Conservation (phyloP, 2,113 vertebrate genomes). For the Spea bombifrons region DNA sequence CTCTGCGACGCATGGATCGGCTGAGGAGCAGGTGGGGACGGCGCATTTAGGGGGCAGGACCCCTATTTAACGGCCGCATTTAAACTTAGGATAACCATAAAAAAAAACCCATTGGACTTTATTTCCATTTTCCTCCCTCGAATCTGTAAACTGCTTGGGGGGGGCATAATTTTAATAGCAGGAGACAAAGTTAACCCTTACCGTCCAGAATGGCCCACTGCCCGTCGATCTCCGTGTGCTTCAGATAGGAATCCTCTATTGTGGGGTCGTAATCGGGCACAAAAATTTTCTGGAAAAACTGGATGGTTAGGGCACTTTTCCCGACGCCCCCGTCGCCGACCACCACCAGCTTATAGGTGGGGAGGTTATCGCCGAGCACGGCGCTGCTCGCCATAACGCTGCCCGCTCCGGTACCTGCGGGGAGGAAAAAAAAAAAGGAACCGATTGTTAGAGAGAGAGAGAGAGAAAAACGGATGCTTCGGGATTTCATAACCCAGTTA, state of each 20-base stretch:
- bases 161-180: too few species aligned
- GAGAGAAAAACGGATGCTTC: too few species aligned
- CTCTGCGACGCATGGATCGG: too few species aligned
- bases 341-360: constrained; percentile 96
- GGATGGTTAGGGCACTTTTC: constrained; percentile 97
- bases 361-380: constrained; percentile 94
- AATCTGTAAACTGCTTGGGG: too few species aligned
- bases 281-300: constrained; percentile 99
- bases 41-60: too few species aligned
- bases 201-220: constrained; percentile 98
- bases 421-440: constrained; percentile 48
- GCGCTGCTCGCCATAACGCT: constrained; percentile 90
- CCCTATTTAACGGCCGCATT: too few species aligned
- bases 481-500: too few species aligned
- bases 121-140: too few species aligned
- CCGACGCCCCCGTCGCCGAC: constrained; percentile 96
- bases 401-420: constrained; percentile 64
- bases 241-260: constrained; percentile 97
- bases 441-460: not conserved
- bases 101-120: too few species aligned
- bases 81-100: too few species aligned
- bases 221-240: constrained; percentile 96
- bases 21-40: too few species aligned
- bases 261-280: constrained; percentile 98
- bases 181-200: constrained; percentile 61